Base-by-base conservation (phyloP, 2,797 vertebrate genomes). In the Parauchenoglanis punctatus region DNA sequence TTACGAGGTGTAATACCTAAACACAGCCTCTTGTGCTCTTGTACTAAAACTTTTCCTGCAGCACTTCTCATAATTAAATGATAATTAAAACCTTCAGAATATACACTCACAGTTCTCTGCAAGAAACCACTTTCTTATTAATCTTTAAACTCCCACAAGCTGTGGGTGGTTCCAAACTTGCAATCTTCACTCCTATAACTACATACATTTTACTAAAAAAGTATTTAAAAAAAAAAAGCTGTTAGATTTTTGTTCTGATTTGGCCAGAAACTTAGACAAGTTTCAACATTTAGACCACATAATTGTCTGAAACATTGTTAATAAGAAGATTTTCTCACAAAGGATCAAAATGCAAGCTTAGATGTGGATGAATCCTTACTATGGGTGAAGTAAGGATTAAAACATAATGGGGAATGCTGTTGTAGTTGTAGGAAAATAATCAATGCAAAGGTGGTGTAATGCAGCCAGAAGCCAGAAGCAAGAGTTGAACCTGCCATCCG, bases 1-100 rank as follows among this genome's bases (percentile, higher is more conserved):
- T 18, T 77, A 40, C n/a, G n/a, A 1, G 44, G 68, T 35, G 6
- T 83, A 44, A 35, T 25, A 81, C 23, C 13, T 75, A 3, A 67
- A 77, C 23, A 87, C 20, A 68, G 31, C 31, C n/a, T 44, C 28
- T 56, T 78, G 17, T 65, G 44, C 82, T 63, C 68, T 75, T 87
- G 44, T 63, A 65, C 7, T 17, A 28, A 87, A 73, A 35, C 3
- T 28, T 82, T 81, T 23, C 40, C 13, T 82, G 12, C 25, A 82
- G 5, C 61, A 81, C 35, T 61, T 81, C 78, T 67, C 18, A 67
- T 83, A 46, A 83, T 83, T 65, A 28, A 31, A 52, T 52, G 35
- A 25, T 81, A 59, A 63, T 81, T 59, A 61, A 80, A 58, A 35
- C 25, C 20, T 82, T 23, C 10, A 49, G 40, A 82, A 82, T 65